These are phyloP conservation scores for Pogoniulus pusillus DNA, from an alignment of 2,797 vertebrate species.

Conservation along the genomic window DNA sequence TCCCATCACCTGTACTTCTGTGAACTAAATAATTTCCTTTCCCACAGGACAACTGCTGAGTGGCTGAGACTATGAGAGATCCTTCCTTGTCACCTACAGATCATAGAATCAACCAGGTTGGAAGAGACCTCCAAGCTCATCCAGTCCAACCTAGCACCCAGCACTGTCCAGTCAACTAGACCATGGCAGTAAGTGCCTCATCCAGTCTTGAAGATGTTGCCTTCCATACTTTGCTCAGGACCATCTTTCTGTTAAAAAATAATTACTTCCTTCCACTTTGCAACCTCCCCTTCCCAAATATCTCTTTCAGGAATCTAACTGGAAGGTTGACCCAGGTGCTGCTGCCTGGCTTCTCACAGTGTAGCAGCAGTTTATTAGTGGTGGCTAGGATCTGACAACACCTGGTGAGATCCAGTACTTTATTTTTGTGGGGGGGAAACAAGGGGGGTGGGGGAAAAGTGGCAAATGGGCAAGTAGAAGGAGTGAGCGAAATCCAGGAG, in stretches of 20 bases:
- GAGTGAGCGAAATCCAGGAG: background rate
- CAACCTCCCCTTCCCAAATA: background rate
- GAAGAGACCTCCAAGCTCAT: too few relatives aligned
- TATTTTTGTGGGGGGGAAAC: background rate
- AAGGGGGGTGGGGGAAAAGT: background rate
- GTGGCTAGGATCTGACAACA: background rate
- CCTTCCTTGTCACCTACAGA: background rate
- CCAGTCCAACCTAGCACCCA: too few relatives aligned
- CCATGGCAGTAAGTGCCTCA: too few relatives aligned
- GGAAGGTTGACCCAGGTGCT: background rate
- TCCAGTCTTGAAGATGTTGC: too few relatives aligned
- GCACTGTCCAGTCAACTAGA: too few relatives aligned
- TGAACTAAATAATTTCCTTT: background rate
- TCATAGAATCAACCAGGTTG: too few relatives aligned
- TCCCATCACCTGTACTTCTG: background rate
- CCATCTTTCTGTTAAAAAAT: rapidly evolving
- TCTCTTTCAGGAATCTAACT: background rate
- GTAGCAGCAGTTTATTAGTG: background rate
- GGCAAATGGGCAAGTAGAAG: background rate
- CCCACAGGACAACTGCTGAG: background rate
- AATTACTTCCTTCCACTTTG: background rate
- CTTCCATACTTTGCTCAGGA: background rate
- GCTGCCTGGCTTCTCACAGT: background rate
- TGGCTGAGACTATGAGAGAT: background rate
- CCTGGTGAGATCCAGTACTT: background rate